phyloP scores from a whole-genome alignment of 1,140 invertebrate species.

The Megathymus violae region DNA sequence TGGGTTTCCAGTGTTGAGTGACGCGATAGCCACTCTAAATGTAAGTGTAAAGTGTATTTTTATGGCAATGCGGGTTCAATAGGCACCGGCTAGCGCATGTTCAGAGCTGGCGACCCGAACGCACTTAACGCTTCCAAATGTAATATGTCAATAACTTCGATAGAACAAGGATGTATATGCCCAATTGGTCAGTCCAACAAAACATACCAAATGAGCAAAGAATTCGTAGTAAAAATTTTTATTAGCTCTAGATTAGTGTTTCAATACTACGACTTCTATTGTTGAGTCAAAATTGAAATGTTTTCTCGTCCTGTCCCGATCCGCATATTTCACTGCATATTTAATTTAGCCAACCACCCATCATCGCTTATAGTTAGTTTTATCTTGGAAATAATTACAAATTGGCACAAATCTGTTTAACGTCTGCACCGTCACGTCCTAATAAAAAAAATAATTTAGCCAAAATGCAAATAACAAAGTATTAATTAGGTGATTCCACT shows the following conservation, averaged over 20 bases:
- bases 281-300: slow-evolving; percentile 34
- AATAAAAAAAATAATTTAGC: slow-evolving; percentile 35
- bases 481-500: slow-evolving; percentile 17
- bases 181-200: slow-evolving; percentile 28
- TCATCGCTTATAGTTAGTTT: slow-evolving; percentile 71
- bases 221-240: slow-evolving; percentile 51
- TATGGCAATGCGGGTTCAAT: slow-evolving; percentile 74
- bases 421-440: slow-evolving; percentile 48
- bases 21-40: slow-evolving; percentile 72
- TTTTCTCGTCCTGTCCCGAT: slow-evolving; percentile 38
- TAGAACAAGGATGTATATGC: slow-evolving; percentile 23
- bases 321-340: slow-evolving; percentile 63
- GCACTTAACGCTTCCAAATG: slow-evolving; percentile 68
- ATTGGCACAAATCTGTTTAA: slow-evolving; percentile 17
- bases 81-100: slow-evolving; percentile 77
- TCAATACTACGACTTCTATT: slow-evolving; percentile 43
- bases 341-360: slow-evolving; percentile 63
- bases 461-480: slow-evolving; percentile 25
- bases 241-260: slow-evolving; percentile 37
- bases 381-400: slow-evolving; percentile 13
- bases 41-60: slow-evolving; percentile 75
- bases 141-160: slow-evolving; percentile 41
- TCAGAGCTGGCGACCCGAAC: slow-evolving; percentile 63
- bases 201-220: slow-evolving; percentile 36
- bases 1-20: slow-evolving; percentile 81